These are phyloP conservation scores for Heliconius erato DNA, from an alignment of 2,888 invertebrate species.

Conservation along the genomic window DNA sequence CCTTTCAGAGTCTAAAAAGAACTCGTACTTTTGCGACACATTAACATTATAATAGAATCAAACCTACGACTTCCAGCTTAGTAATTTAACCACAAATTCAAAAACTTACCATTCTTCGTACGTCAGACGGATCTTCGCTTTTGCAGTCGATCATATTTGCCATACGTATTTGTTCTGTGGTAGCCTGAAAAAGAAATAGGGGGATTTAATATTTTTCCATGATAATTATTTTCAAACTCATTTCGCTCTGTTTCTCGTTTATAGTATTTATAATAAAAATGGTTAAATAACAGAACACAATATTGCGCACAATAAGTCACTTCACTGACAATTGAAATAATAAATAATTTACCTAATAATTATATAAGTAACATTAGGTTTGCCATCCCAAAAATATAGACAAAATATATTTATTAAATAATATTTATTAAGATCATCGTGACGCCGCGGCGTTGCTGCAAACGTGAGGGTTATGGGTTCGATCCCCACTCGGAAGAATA, in stretches of 20 bases:
- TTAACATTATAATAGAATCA: no score
- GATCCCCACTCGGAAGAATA: not conserved
- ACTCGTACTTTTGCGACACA: no score
- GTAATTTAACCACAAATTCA: no score
- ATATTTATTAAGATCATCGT: not conserved
- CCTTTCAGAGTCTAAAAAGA: no score
- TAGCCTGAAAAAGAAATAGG: conserved; percentile 84
- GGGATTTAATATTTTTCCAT: not conserved
- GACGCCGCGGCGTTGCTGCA: not conserved
- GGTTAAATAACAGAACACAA: not conserved
- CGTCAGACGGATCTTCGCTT: conserved; percentile 87
- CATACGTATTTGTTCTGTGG: conserved; percentile 94
- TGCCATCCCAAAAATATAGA: no score
- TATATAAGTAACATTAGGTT: no score
- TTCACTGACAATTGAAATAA: no score
- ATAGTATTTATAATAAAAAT: not conserved
- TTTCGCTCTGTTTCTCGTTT: not conserved
- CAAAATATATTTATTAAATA: no score
- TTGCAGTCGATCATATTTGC: conserved; percentile 92
- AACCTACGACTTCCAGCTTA: no score
- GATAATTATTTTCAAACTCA: no score
- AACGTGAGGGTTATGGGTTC: not conserved
- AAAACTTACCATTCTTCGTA: conserved; percentile 85
- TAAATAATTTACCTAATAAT: no score
- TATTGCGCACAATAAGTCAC: no score